Evolutionary conservation across 2,113 vertebrate species (phyloP).

Genomic region (Eira barbara): DNA sequence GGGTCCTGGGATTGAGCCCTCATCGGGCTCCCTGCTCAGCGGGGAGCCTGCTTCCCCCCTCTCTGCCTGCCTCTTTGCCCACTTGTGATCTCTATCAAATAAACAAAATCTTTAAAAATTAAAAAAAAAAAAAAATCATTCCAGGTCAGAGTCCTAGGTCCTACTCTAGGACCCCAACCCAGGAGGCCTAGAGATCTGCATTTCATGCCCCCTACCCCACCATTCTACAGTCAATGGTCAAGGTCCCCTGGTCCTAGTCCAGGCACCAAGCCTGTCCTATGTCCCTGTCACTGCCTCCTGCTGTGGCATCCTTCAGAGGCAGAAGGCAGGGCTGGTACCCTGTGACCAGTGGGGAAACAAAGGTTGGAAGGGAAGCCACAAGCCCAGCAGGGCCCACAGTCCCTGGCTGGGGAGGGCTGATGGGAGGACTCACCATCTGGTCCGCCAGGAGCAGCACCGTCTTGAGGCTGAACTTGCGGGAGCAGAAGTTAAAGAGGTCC

Average conservation of each 20-base stretch:
- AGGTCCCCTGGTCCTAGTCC: background rate
- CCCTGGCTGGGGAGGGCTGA: background rate
- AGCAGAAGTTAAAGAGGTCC: slow-evolving; percentile 99
- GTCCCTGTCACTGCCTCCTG: background rate
- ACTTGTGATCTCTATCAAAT: too few relatives aligned
- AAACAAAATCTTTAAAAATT: too few relatives aligned
- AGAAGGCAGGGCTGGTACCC: background rate
- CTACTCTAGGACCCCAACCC: background rate
- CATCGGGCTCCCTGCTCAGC: too few relatives aligned
- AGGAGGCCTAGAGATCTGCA: background rate
- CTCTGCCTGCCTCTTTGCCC: too few relatives aligned
- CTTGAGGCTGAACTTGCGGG: slow-evolving; percentile 98
- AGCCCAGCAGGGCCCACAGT: background rate
- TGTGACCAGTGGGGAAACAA: background rate
- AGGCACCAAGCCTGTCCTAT: background rate
- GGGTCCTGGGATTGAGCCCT: too few relatives aligned
- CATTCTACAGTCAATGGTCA: background rate
- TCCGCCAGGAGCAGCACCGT: slow-evolving; percentile 96
- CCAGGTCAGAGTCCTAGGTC: background rate
- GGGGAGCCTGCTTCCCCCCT: too few relatives aligned
- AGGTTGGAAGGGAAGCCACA: background rate
- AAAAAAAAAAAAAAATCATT: too few relatives aligned
- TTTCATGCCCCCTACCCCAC: background rate
- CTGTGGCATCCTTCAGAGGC: background rate
- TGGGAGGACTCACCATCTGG: slow-evolving; percentile 90